A percentile compares a stretch with the other conserved stretches of the same genome.
Evolutionary conservation across 2,113 vertebrate genomes (phyloP).

Genomic region (Caranx melampygus): DNA sequence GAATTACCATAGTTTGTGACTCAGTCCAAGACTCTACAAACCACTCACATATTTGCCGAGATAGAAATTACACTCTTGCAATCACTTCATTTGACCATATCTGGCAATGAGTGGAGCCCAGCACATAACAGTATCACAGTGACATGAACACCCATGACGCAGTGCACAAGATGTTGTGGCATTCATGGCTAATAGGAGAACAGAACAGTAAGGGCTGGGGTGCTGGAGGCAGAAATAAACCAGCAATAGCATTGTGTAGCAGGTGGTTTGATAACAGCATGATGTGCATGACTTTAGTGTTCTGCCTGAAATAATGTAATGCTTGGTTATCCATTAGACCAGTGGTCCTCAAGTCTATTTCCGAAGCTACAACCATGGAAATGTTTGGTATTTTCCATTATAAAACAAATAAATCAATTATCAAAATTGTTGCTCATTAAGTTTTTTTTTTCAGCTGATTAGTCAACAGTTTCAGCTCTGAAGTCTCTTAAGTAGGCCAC

Average conservation of each 20-base stretch:
- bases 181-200: constrained; percentile 1
- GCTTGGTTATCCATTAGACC: too few relatives aligned
- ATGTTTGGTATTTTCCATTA: not conserved
- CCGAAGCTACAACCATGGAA: not conserved
- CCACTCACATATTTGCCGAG: not conserved
- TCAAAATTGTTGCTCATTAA: not conserved
- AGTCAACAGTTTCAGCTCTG: not conserved
- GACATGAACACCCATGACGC: constrained; percentile 15
- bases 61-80: not conserved
- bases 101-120: not conserved
- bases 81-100: not conserved
- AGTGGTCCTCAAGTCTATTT: not conserved
- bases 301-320: too few relatives aligned
- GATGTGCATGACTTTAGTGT: too few relatives aligned
- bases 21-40: not conserved
- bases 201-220: not conserved
- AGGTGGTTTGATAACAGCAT: constrained; percentile 14
- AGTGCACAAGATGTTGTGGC: not conserved
- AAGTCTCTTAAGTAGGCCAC: not conserved
- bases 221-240: constrained; percentile 12
- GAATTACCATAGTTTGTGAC: constrained; percentile 9
- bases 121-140: not conserved
- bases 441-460: not conserved
- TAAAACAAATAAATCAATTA: not conserved
- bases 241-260: constrained; percentile 14